These are phyloP conservation scores for Alca torda DNA, from an alignment of 2,797 vertebrate genomes.

Conservation along the genomic window DNA sequence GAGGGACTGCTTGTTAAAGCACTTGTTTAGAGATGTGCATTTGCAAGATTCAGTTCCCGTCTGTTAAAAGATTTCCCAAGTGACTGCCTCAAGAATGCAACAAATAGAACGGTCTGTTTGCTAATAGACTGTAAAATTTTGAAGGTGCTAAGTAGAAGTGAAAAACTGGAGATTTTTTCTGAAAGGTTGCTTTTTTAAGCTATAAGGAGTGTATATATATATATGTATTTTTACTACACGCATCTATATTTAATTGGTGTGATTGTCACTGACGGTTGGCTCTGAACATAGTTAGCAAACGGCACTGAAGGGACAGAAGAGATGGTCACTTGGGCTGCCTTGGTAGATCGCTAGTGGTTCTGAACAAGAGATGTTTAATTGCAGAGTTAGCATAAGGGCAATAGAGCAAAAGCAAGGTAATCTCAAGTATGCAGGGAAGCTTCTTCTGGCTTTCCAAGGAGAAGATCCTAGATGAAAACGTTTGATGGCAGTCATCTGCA, in stretches of 20 bases:
- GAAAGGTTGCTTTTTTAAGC: neutral
- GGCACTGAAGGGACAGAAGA: neutral
- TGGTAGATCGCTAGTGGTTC: neutral
- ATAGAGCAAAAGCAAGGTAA: neutral
- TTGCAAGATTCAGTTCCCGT: slow-evolving; percentile 19
- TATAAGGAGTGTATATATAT: neutral
- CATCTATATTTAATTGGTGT: neutral
- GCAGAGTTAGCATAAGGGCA: neutral
- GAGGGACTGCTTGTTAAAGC: neutral
- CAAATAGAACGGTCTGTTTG: neutral
- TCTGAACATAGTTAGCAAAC: neutral
- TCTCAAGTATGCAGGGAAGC: neutral
- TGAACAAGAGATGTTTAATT: neutral
- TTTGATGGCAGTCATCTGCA: neutral
- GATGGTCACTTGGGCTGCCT: neutral
- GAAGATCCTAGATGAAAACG: neutral
- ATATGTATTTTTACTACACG: neutral
- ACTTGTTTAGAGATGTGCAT: neutral
- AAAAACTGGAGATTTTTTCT: neutral
- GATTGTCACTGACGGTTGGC: neutral
- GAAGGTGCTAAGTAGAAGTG: neutral
- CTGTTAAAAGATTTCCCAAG: neutral
- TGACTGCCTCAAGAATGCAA: neutral
- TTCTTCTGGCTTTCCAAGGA: neutral
- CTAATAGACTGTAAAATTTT: neutral